Percentiles rank a stretch among this genome's conserved stretches.
These are phyloP conservation scores for Cetonia aurata DNA, from an alignment of 2,888 invertebrate genomes.

Conservation along the genomic window DNA sequence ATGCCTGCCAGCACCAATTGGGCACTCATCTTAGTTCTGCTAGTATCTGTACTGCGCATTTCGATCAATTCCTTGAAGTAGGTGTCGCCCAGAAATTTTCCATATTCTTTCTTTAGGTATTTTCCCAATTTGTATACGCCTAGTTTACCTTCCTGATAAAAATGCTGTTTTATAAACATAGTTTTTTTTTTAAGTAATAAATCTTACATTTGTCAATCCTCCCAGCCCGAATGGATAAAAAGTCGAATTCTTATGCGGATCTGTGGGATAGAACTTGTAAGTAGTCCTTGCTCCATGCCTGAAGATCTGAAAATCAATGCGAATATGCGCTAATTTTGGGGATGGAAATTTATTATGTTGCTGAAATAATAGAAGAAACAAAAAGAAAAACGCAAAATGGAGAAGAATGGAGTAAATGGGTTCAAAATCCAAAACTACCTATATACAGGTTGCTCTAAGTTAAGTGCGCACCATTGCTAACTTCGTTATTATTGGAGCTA, in stretches of 20 bases:
- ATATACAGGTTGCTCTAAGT: too few species aligned
- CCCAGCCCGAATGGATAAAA: conserved; percentile 81
- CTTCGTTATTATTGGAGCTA: too few species aligned
- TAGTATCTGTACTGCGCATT: conserved; percentile 77
- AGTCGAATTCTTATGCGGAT: conserved; percentile 73
- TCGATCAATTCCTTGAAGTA: conserved; percentile 71
- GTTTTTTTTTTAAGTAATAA: conserved; percentile 3
- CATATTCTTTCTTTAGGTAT: conserved; percentile 74
- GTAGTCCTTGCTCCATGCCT: conserved; percentile 84
- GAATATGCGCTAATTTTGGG: neutral
- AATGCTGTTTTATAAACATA: neutral
- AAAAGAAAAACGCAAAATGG: too few species aligned
- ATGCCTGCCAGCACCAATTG: conserved; percentile 77
- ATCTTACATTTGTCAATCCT: conserved; percentile 78
- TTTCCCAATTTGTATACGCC: conserved; percentile 72
- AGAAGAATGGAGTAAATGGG: too few species aligned
- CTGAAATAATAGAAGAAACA: neutral
- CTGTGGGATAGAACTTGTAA: conserved; percentile 76
- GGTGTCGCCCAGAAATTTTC: conserved; percentile 70
- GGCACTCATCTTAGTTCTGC: conserved; percentile 80
- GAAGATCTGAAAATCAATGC: conserved; percentile 70
- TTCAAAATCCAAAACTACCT: too few species aligned
- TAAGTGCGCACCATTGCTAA: too few species aligned
- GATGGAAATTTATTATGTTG: neutral
- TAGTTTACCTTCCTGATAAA: conserved; percentile 59